Percentiles rank a stretch among this genome's conserved stretches.
Conservation (phyloP, 92 coral and sea anemone species). For the Metridium senile region DNA sequence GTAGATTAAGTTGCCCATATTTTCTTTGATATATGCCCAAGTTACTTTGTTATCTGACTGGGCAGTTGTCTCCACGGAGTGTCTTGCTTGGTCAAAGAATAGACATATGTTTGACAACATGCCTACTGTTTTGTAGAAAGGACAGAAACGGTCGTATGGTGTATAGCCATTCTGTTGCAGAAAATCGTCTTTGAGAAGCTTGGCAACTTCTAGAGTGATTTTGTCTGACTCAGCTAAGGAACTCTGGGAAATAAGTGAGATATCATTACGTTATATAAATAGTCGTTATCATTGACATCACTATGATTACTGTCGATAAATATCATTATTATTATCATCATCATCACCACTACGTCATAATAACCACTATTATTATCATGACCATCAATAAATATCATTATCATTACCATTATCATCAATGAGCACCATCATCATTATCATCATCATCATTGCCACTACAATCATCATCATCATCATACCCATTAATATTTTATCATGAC, state of each 20-base stretch:
- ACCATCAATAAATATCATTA: background rate
- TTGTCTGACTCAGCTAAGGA: constrained; percentile 97
- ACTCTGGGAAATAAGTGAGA: constrained; percentile 55
- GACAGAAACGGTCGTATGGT: constrained; percentile 94
- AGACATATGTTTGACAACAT: constrained; percentile 91
- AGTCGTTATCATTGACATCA: background rate
- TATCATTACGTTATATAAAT: constrained; percentile 3
- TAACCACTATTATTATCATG: background rate
- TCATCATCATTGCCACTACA: too few relatives aligned
- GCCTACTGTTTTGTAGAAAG: constrained; percentile 97
- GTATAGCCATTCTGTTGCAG: constrained; percentile 98
- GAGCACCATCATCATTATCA: too few relatives aligned
- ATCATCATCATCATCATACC: background rate
- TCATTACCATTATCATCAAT: background rate
- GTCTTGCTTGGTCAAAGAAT: constrained; percentile 95
- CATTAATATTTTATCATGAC: background rate
- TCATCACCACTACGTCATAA: too few relatives aligned
- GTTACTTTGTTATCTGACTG: constrained; percentile 99
- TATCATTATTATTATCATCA: too few relatives aligned
- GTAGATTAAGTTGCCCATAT: constrained; percentile 89
- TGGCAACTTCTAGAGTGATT: constrained; percentile 96
- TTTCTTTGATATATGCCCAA: constrained; percentile 94
- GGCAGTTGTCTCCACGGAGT: constrained; percentile 94
- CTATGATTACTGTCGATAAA: background rate
- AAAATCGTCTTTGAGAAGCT: constrained; percentile 94